Evolutionary conservation across 1,140 invertebrate species (phyloP).

Genomic region (Goniozus legneri): DNA sequence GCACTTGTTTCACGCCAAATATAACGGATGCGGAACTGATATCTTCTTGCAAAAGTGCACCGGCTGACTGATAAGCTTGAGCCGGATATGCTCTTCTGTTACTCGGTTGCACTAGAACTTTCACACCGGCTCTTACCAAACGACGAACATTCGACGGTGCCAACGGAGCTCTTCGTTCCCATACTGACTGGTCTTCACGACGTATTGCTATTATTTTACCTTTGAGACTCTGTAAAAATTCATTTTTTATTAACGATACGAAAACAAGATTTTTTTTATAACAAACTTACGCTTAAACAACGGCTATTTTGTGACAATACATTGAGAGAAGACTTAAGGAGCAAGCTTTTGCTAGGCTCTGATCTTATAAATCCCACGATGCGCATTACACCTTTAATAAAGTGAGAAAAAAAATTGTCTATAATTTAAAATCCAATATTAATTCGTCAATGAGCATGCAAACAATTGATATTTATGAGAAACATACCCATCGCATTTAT

Average conservation of each 20-base stretch:
- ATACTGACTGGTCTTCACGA: slow-evolving; percentile 94
- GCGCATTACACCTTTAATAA: slow-evolving; percentile 16
- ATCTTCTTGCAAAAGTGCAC: slow-evolving; percentile 93
- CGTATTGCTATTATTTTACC: slow-evolving; percentile 76
- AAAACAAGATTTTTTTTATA: too few species aligned
- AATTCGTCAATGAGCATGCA: too few species aligned
- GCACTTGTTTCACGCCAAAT: slow-evolving; percentile 97
- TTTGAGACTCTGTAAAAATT: slow-evolving; percentile 32
- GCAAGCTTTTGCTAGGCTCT: slow-evolving; percentile 7
- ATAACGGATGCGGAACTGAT: slow-evolving; percentile 94
- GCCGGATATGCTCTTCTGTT: slow-evolving; percentile 96
- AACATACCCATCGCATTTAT: too few species aligned
- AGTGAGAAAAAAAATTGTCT: too few species aligned
- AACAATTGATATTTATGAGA: too few species aligned
- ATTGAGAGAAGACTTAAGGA: slow-evolving; percentile 2
- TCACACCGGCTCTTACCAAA: slow-evolving; percentile 81
- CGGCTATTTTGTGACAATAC: slow-evolving; percentile 1
- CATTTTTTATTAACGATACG: too few species aligned
- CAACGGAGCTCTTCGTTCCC: slow-evolving; percentile 95
- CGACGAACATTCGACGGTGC: slow-evolving; percentile 87
- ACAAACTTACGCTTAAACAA: slow-evolving; percentile 29
- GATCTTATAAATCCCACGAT: slow-evolving; percentile 13
- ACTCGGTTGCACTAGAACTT: slow-evolving; percentile 96
- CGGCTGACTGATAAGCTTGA: slow-evolving; percentile 66
- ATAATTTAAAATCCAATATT: too few species aligned